Percentiles rank a stretch among this genome's conserved stretches.
phyloP scores from a whole-genome alignment of 1,140 invertebrate species.

The Thaumetopoea pityocampa region DNA sequence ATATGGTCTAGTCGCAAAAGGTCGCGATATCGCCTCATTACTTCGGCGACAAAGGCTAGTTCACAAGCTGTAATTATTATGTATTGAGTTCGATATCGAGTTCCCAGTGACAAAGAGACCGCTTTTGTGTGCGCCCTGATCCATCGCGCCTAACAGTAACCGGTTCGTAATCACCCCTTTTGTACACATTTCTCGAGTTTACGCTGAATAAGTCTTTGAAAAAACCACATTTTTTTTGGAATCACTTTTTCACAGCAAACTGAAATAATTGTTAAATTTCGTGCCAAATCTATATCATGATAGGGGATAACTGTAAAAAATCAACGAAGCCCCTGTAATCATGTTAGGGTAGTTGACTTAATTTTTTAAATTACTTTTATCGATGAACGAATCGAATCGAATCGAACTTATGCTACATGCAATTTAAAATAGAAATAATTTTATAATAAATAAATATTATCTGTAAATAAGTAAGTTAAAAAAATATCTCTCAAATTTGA shows the following conservation, averaged over 20 bases:
- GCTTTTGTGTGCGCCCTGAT: slow-evolving; percentile 49
- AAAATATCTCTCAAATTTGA: too few species aligned
- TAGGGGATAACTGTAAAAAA: slow-evolving; percentile 53
- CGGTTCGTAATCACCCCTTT: slow-evolving; percentile 53
- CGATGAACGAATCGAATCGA: slow-evolving; percentile 22
- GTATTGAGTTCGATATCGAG: slow-evolving; percentile 38
- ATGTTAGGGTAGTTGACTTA: too few species aligned
- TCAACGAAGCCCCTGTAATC: slow-evolving; percentile 41
- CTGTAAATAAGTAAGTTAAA: too few species aligned
- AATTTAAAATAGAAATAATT: too few species aligned
- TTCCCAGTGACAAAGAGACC: slow-evolving; percentile 36
- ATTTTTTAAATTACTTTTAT: too few species aligned
- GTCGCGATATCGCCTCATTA: slow-evolving; percentile 63
- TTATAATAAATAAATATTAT: too few species aligned
- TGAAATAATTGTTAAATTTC: slow-evolving; percentile 37
- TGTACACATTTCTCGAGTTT: slow-evolving; percentile 34
- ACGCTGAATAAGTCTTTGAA: slow-evolving; percentile 27
- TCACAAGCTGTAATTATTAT: slow-evolving; percentile 63
- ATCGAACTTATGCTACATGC: too few species aligned
- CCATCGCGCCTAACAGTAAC: slow-evolving; percentile 35
- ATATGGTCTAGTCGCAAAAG: slow-evolving; percentile 41
- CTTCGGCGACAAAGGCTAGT: slow-evolving; percentile 56
- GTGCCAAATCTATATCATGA: slow-evolving; percentile 25
- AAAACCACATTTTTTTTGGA: slow-evolving; percentile 31
- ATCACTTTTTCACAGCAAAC: slow-evolving; percentile 26